These are phyloP conservation scores for Microdon myrmicae DNA, from an alignment of 2,888 invertebrate genomes.

Conservation along the genomic window DNA sequence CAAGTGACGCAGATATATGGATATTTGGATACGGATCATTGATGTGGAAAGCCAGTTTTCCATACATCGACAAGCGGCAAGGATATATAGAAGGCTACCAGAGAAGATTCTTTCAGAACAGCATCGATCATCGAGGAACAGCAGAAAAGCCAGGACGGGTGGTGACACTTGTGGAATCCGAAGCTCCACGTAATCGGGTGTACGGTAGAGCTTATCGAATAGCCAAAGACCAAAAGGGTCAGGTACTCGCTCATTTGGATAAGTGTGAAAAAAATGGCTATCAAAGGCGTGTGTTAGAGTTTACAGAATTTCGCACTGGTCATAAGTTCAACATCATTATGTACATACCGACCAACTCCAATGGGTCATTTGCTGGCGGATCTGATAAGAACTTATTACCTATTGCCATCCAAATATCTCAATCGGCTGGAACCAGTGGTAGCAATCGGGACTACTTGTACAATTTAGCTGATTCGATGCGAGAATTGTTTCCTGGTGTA, in stretches of 20 bases:
- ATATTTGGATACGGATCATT: slow-evolving; percentile 96
- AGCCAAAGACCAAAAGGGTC: slow-evolving; percentile 72
- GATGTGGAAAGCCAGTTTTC: slow-evolving; percentile 96
- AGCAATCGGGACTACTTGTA: slow-evolving; percentile 91
- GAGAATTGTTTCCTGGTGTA: slow-evolving; percentile 76
- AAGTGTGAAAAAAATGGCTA: slow-evolving; percentile 95
- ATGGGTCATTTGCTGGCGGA: slow-evolving; percentile 78
- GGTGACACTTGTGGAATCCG: slow-evolving; percentile 80
- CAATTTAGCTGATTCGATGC: slow-evolving; percentile 83
- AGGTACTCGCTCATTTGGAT: slow-evolving; percentile 85
- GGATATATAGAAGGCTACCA: slow-evolving; percentile 86
- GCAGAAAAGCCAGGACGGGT: slow-evolving; percentile 91
- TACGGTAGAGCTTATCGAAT: slow-evolving; percentile 96
- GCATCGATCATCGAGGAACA: slow-evolving; percentile 92
- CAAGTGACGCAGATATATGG: slow-evolving; percentile 74
- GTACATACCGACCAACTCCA: slow-evolving; percentile 84
- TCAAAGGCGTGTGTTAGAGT: slow-evolving; percentile 75
- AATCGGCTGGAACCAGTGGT: slow-evolving; percentile 85
- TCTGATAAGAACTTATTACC: slow-evolving; percentile 74
- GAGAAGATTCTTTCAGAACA: slow-evolving; percentile 93
- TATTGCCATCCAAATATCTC: slow-evolving; percentile 83
- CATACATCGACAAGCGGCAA: slow-evolving; percentile 78
- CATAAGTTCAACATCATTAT: slow-evolving; percentile 54
- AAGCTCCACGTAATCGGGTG: slow-evolving; percentile 73
- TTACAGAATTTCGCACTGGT: slow-evolving; percentile 72